Evolutionary conservation across 1,140 invertebrate species (phyloP), one percentile per base, ranked within the genome.

Genomic region (Neodiprion fabricii): DNA sequence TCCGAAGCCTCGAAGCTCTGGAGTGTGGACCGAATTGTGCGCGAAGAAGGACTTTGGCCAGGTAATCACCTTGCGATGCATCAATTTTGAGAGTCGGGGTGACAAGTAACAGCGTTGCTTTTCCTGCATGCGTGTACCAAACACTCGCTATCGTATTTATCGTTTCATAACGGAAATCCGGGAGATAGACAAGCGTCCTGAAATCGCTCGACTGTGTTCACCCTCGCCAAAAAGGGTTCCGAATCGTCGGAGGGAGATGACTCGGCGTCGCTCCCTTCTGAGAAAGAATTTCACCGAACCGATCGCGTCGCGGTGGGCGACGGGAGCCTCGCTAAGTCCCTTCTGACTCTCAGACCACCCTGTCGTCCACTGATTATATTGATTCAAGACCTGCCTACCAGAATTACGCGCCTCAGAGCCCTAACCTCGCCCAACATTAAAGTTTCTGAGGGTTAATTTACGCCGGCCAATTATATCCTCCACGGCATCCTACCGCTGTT

Each of bases 381-480:
- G 82, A 85, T 83, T 82, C 74, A 76, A 72, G 74, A 78, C 81
- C 81, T 77, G 78, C 78, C 79, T 80, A 82, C 81, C 78, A 77
- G 79, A 82, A 83, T 83, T 82, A 81, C 77, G 76, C 71, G 50
- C 70, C 77, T 78, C 80, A 76, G 79, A 79, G 76, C 74, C 84
- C 81, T 85, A 85, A 85, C 84, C 84, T 85, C 77, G 73, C 78
- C 65, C 80, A 85, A 85, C 81, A 78, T 85, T 84, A 81, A 82
- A 82, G 80, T 77, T 53, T 53, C n/a, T 1, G 50, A 53, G 10
- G n/a, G 50, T 53, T 53, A 53, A 53, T 53, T 53, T 53, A 53
- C 50, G 10, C 50, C 50, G 1, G 10, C 50, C 17, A 21, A 21
- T 21, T 21, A 53, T 10, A 53, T n/a, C 50, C 50, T 53, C 50